Base-by-base conservation (phyloP, 2,888 invertebrate genomes). In the Hypomecis punctinalis region DNA sequence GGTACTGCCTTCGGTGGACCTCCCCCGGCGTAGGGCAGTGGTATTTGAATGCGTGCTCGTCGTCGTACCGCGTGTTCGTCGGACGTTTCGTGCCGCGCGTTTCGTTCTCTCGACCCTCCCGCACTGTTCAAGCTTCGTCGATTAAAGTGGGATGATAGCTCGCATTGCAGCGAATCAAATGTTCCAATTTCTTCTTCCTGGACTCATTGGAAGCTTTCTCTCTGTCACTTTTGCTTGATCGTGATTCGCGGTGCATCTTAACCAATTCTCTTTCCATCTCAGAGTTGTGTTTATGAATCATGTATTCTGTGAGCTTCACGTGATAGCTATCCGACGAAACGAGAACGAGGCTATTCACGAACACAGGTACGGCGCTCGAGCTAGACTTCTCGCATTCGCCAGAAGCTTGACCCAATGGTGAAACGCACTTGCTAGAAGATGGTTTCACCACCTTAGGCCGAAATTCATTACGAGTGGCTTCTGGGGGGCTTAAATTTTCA, bases 201-300 rank as follows among this genome's bases (percentile, higher is more conserved):
- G 84, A 91, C 61, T 86, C 88, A 36, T 71, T 77, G 0, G 74
- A 73, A 0, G 69, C 55, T 58, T 76, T 85, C 7, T 81, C 85
- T 8, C 81, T 77, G 0, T 83, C 82, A 0, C 73, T 75, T 52
- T 85, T 89, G 57, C 88, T 90, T 0, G 90, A 91, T 8, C 96
- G 91, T 4, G 92, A 90, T 67, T 96, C 95, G 0, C 95, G 94
- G 73, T 97, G 96, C 64, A 94, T 94, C 77, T 96, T 96, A 0
- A 96, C 89, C 93, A 97, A 94, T 54, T 95, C 93, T 76, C 96
- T 96, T 80, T 97, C 97, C 97, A 97, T 97, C 65, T 96, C 95
- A 68, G 95, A 94, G 75, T 97, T 97, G 82, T 97, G 97, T 77
- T 96, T 96, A 75, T 66, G 23, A 0, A 90, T 73, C 13, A 86